These are phyloP conservation scores for Andricus quercusramuli DNA, from an alignment of 2,888 invertebrate genomes.

Conservation along the genomic window DNA sequence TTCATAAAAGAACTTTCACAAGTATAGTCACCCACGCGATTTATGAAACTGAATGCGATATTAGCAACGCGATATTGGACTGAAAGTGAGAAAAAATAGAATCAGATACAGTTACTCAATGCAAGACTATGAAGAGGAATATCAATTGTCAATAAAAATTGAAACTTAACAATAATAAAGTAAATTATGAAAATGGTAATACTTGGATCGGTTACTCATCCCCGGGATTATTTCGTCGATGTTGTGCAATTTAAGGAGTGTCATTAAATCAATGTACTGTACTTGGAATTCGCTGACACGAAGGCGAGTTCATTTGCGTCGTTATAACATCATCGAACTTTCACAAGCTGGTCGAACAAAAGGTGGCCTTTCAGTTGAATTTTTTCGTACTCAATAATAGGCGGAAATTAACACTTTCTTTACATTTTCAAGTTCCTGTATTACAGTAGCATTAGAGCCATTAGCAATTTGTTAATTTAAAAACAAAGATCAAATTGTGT, in stretches of 20 bases:
- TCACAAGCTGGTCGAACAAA: constrained; percentile 34
- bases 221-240: constrained; percentile 13
- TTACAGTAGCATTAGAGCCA: neutral
- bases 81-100: constrained; percentile 21
- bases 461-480: neutral
- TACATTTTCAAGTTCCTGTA: neutral
- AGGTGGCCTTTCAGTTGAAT: constrained; percentile 24
- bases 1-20: constrained; percentile 27
- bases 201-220: constrained; percentile 22
- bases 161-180: neutral
- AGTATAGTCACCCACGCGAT: constrained; percentile 9
- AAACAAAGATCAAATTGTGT: neutral
- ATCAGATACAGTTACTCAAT: neutral
- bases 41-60: constrained; percentile 16
- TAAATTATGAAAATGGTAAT: neutral
- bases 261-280: constrained; percentile 36
- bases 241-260: constrained; percentile 35
- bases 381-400: constrained; percentile 4
- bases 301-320: constrained; percentile 31
- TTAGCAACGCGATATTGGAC: constrained; percentile 18
- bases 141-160: constrained; percentile 30
- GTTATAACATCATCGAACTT: constrained; percentile 29
- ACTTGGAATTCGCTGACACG: constrained; percentile 40
- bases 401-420: constrained; percentile 4
- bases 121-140: neutral